Evolutionary conservation across 2,797 vertebrate genomes (phyloP).

Genomic region (Melanotaenia parkinsoni): DNA sequence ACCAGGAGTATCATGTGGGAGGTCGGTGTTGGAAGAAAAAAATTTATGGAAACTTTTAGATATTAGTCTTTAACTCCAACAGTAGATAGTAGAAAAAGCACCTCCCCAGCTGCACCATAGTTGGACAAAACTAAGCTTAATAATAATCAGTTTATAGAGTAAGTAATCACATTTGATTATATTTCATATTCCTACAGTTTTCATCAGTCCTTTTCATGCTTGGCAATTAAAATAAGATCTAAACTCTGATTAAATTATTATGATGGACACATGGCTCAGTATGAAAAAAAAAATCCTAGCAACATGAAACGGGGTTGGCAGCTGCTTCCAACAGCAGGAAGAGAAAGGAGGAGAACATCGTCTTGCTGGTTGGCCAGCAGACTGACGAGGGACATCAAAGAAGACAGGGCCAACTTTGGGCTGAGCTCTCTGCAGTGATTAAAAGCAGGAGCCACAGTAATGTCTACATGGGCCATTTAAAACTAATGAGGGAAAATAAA

Average conservation of each 20-base stretch:
- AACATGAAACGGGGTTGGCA: constrained; percentile 23
- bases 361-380: constrained; percentile 36
- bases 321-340: constrained; percentile 56
- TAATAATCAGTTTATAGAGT: background rate
- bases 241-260: constrained; percentile 21
- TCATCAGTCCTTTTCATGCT: constrained; percentile 7
- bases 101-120: background rate
- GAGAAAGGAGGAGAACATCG: constrained; percentile 34
- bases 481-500: constrained; percentile 79
- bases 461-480: constrained; percentile 78
- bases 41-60: constrained; percentile 15
- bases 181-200: constrained; percentile 5
- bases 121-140: background rate
- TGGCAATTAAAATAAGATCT: constrained; percentile 35
- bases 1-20: background rate
- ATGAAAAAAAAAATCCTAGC: constrained; percentile 20
- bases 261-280: constrained; percentile 35
- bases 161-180: background rate
- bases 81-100: background rate
- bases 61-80: constrained; percentile 10
- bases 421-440: constrained; percentile 66
- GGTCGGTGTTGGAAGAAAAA: constrained; percentile 13
- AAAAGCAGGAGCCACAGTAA: constrained; percentile 74
- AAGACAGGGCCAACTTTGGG: constrained; percentile 39
- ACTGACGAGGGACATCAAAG: constrained; percentile 68